phyloP scores from a whole-genome alignment of 2,888 invertebrate genomes.

The Cosmia trapezina region DNA sequence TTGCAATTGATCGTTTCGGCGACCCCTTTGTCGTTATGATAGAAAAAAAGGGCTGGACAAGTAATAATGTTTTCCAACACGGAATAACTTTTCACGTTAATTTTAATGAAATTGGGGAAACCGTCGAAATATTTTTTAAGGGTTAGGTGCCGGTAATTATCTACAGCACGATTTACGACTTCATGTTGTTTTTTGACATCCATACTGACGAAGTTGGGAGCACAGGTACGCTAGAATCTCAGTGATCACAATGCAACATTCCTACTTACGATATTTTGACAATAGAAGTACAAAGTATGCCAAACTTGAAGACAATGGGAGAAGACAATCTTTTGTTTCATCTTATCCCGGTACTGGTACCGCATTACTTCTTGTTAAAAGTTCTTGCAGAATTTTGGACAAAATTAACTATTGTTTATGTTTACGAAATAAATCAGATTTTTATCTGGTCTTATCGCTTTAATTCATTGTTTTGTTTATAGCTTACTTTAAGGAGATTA shows the following conservation, averaged over 20 bases:
- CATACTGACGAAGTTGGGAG: background rate
- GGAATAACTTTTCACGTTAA: background rate
- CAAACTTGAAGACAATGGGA: conserved; percentile 48
- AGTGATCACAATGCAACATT: conserved; percentile 25
- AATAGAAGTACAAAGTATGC: conserved; percentile 33
- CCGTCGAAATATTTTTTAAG: background rate
- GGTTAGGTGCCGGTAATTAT: background rate
- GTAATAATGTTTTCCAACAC: background rate
- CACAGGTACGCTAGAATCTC: conserved; percentile 19
- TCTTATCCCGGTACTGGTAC: conserved; percentile 33
- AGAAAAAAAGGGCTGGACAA: background rate
- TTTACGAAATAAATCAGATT: conserved; percentile 13
- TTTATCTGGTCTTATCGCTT: background rate
- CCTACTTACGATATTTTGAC: conserved; percentile 32
- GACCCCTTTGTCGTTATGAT: background rate
- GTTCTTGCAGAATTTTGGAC: conserved; percentile 11
- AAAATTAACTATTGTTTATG: conserved; percentile 1
- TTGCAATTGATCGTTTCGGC: no score
- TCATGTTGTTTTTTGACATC: background rate
- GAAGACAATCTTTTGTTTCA: conserved; percentile 45
- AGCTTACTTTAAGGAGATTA: background rate
- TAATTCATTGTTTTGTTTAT: background rate
- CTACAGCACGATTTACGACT: background rate
- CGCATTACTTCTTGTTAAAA: conserved; percentile 28
- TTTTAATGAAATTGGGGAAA: background rate